Evolutionary conservation across 2,797 vertebrate genomes (phyloP).

Genomic region (Erithacus rubecula): DNA sequence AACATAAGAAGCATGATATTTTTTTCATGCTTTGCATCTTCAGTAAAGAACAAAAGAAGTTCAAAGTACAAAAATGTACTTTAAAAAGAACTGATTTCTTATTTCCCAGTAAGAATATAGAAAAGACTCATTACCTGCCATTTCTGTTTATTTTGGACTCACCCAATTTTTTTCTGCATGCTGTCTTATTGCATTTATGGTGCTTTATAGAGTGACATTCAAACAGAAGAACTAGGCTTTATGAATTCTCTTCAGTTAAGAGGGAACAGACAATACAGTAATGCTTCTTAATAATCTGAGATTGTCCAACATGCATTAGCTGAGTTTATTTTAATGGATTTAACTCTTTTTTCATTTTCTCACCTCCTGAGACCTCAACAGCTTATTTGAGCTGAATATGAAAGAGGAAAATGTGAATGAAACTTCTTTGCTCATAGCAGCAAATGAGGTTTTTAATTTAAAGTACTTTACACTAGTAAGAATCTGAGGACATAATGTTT

Average conservation of each 20-base stretch:
- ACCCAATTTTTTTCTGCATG: not conserved
- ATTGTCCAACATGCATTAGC: not conserved
- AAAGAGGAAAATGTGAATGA: not conserved
- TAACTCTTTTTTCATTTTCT: not conserved
- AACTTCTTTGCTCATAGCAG: not conserved
- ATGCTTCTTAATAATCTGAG: not conserved
- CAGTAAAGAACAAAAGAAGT: conserved; percentile 46
- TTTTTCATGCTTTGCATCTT: not conserved
- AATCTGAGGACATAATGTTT: not conserved
- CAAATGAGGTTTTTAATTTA: not conserved
- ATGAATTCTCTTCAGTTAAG: conserved; percentile 10
- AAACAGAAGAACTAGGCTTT: not conserved
- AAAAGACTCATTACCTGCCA: not conserved
- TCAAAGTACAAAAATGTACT: not conserved
- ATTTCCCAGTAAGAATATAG: not conserved
- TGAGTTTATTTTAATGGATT: conserved; percentile 4
- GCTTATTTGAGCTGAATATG: not conserved
- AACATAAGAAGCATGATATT: not conserved
- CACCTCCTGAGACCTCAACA: not conserved
- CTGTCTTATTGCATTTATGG: not conserved
- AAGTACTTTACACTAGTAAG: not conserved
- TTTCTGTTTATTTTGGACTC: not conserved
- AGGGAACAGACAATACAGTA: not conserved
- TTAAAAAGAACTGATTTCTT: not conserved
- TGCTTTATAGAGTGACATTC: not conserved